A percentile compares a stretch with the other conserved stretches of the same genome.
Evolutionary conservation across 2,888 invertebrate genomes (phyloP).

Genomic region (Drosophila sordidula): DNA sequence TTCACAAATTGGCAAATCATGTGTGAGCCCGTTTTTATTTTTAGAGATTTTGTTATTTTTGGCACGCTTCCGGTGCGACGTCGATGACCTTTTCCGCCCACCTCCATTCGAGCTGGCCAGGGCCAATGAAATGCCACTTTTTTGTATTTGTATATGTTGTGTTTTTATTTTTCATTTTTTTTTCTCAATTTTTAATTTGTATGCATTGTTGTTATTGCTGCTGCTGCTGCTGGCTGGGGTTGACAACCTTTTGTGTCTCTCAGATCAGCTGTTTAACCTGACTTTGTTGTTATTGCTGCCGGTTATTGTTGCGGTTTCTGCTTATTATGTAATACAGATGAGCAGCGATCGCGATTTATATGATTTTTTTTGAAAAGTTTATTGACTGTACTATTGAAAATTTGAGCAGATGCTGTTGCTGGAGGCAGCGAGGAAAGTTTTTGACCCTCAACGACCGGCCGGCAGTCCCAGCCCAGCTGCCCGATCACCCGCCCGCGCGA

Average conservation of each 20-base stretch:
- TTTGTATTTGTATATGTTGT: conserved; percentile 14
- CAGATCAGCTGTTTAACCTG: conserved; percentile 63
- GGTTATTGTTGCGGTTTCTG: conserved; percentile 43
- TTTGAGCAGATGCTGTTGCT: conserved; percentile 16
- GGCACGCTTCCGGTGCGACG: conserved; percentile 73
- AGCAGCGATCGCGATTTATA: conserved; percentile 52
- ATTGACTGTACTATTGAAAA: conserved; percentile 48
- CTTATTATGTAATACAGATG: conserved; percentile 66
- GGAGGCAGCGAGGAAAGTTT: conserved; percentile 48
- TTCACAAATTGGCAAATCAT: conserved; percentile 31
- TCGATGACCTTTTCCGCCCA: conserved; percentile 72
- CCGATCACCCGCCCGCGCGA: conserved; percentile 16
- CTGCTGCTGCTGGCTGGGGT: conserved; percentile 47
- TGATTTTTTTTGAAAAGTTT: conserved; percentile 42
- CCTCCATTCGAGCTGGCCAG: conserved; percentile 43
- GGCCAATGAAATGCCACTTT: conserved; percentile 55
- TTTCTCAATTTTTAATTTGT: conserved; percentile 28
- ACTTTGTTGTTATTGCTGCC: conserved; percentile 35
- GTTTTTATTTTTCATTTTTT: conserved; percentile 26
- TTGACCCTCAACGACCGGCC: conserved; percentile 50
- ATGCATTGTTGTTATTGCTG: conserved; percentile 45
- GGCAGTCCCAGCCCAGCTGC: conserved; percentile 15
- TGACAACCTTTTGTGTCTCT: conserved; percentile 65
- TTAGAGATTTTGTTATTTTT: conserved; percentile 67
- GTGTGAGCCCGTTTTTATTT: conserved; percentile 54